A percentile compares a stretch with the other conserved stretches of the same genome.
Evolutionary conservation across 2,888 invertebrate genomes (phyloP).

Genomic region (Aromia moschata): DNA sequence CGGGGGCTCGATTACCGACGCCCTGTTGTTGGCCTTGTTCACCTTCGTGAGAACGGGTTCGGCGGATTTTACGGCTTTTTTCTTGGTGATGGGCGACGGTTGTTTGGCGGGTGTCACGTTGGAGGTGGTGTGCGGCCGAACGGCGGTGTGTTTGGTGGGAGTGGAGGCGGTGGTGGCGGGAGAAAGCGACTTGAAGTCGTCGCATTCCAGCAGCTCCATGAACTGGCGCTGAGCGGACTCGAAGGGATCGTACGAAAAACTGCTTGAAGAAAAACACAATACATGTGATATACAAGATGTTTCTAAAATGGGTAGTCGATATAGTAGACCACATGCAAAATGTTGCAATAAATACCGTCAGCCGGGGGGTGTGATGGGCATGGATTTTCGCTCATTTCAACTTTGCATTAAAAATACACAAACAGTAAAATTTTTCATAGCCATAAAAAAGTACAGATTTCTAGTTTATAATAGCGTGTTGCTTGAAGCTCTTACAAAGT

Average conservation of each 20-base stretch:
- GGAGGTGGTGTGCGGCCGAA: conserved; percentile 62
- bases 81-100: conserved; percentile 24
- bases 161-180: conserved; percentile 53
- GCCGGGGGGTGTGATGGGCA: too few species aligned
- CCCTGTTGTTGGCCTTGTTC: conserved; percentile 48
- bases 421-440: too few species aligned
- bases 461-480: too few species aligned
- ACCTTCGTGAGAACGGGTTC: conserved; percentile 17
- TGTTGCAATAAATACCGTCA: too few species aligned
- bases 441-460: too few species aligned
- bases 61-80: conserved; percentile 35
- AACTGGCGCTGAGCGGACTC: conserved; percentile 82
- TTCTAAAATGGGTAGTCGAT: too few species aligned
- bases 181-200: conserved; percentile 64
- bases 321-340: too few species aligned
- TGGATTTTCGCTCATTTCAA: too few species aligned
- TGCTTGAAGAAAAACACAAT: conserved; percentile 20
- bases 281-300: too few species aligned
- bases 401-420: too few species aligned
- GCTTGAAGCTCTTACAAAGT: too few species aligned
- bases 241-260: conserved; percentile 78
- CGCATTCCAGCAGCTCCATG: conserved; percentile 79
- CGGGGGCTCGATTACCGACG: conserved; percentile 63
- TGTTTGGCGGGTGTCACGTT: conserved; percentile 31
- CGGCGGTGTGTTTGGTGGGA: conserved; percentile 38